Conservation (phyloP, 2,797 vertebrate species). For the Australoheros facetus region DNA sequence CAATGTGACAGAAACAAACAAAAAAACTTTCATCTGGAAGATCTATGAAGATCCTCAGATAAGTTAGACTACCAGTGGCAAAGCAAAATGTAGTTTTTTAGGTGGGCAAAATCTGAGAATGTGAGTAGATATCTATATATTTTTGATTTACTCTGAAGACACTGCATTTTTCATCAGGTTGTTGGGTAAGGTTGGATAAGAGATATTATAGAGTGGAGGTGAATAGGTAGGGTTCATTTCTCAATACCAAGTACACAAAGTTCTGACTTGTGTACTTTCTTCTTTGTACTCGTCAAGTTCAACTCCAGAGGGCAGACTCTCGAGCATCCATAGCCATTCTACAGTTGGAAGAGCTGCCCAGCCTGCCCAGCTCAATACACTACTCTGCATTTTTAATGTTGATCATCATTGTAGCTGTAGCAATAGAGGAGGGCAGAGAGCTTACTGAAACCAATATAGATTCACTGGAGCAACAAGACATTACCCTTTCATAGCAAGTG, state of each 20-base stretch:
- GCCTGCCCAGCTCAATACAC: background rate
- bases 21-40: background rate
- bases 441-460: background rate
- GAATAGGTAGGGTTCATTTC: background rate
- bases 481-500: background rate
- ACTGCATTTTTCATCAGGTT: background rate
- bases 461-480: background rate
- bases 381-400: background rate
- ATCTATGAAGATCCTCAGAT: background rate
- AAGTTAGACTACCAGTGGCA: background rate
- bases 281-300: background rate
- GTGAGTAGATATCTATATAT: background rate
- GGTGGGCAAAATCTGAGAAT: background rate
- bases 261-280: background rate
- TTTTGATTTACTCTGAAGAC: background rate
- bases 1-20: background rate
- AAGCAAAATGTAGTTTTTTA: no score
- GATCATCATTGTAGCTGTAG: background rate
- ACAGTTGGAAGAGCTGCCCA: background rate
- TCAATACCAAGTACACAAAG: background rate
- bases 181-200: background rate
- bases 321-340: background rate
- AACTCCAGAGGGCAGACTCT: background rate
- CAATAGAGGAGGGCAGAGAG: background rate
- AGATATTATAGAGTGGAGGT: background rate